Evolutionary conservation across 2,797 vertebrate genomes (phyloP), one percentile per base, ranked within the genome.

Genomic region (Oryzias dopingdopingensis): DNA sequence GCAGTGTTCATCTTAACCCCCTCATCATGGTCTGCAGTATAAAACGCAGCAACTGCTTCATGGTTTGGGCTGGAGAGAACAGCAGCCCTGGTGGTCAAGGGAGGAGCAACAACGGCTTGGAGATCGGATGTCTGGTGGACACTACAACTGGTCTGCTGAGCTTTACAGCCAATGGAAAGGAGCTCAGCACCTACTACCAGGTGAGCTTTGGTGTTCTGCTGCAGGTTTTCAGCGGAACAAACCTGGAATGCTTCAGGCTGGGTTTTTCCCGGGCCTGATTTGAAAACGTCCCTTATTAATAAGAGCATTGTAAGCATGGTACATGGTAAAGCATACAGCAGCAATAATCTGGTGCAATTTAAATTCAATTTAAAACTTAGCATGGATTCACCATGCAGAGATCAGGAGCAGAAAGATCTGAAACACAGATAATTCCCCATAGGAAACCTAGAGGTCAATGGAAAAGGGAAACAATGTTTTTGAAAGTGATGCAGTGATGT

Each of bases 11-110:
- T 37, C 10, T 3, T 37, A 8, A 37, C 10, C 15, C 10, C 10
- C 14, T 32, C 24, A 13, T 14, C 45, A 14, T 52, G 43, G 68
- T 14, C 87, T 84, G 24, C 85, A 98, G 96, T 86, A 95, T 98
- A 82, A 98, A 98, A 88, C 94, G 96, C 75, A 96, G 96, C 90
- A 98, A 96, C 90, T 98, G 96, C 86, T 98, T 96, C 81, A 97
- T 98, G 95, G 94, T 98, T 72, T 97, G 96, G 87, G 96, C 95
- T 2, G 96, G 96, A 72, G 96, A 98, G 79, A 95, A 90, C 87
- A 92, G 91, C 86, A 96, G 92, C 86, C 95, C 96, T 0, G 92
- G 32, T 12, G 32, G 93, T 18, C 95, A 96, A 86, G 92, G 95
- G 12, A 94, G 96, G 40, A 96, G 92, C 83, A 98, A 94, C 74